phyloP scores from a whole-genome alignment of 2,888 invertebrate species.

The Drymonia ruficornis region DNA sequence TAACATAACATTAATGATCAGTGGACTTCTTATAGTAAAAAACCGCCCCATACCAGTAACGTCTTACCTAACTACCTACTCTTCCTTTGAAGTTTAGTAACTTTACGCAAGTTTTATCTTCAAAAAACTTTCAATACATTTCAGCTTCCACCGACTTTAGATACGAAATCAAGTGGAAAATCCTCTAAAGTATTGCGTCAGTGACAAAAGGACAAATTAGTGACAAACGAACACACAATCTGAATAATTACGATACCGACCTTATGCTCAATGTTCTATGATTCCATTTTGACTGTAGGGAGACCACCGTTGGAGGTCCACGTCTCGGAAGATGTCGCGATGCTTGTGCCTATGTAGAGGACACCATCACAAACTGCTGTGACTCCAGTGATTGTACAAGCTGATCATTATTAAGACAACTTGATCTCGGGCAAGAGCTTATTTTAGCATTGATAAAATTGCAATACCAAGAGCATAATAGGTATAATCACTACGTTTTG shows the following conservation, averaged over 20 bases:
- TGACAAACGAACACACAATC: slow-evolving; percentile 18
- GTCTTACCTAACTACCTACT: too few species aligned
- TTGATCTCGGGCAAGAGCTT: too few species aligned
- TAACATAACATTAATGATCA: too few species aligned
- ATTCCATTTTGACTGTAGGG: background rate
- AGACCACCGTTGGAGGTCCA: slow-evolving; percentile 10
- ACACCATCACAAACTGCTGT: slow-evolving; percentile 19
- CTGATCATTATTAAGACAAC: too few species aligned
- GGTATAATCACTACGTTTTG: too few species aligned
- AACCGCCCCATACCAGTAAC: too few species aligned
- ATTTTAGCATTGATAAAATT: too few species aligned
- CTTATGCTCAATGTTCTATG: accelerated
- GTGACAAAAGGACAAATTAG: slow-evolving; percentile 18
- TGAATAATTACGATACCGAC: slow-evolving; percentile 6
- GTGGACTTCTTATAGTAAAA: too few species aligned
- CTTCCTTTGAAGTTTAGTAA: background rate
- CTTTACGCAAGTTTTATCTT: background rate
- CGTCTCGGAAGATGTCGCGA: slow-evolving; percentile 18
- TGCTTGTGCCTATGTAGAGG: slow-evolving; percentile 36
- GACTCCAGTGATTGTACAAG: too few species aligned
- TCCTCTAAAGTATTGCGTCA: slow-evolving; percentile 25
- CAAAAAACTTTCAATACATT: background rate
- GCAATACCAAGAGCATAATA: too few species aligned
- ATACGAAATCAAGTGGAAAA: slow-evolving; percentile 20
- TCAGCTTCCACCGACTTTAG: background rate